A percentile compares a stretch with the other conserved stretches of the same genome.
Conservation (phyloP, 2,797 vertebrate species). For the Phrynocephalus guinanensis region DNA sequence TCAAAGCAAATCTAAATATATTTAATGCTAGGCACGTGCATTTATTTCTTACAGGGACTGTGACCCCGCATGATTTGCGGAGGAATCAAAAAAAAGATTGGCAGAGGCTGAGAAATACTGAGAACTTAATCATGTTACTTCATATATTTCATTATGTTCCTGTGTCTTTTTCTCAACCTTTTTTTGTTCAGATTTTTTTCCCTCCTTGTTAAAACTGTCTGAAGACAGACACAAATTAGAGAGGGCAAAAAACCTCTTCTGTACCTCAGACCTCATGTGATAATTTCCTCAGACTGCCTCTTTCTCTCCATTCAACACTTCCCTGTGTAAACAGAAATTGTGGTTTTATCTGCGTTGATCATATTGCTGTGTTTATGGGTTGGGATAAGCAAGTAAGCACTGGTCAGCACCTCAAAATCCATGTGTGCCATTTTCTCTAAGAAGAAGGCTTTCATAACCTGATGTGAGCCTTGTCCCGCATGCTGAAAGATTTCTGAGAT, state of each 20-base stretch:
- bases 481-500: too few relatives aligned
- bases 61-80: slow-evolving; percentile 12
- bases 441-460: not conserved
- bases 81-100: slow-evolving; percentile 20
- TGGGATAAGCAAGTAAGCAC: not conserved
- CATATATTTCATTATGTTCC: not conserved
- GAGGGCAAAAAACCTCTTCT: not conserved
- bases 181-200: too few relatives aligned
- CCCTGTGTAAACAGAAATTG: not conserved
- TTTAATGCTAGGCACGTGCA: slow-evolving; percentile 12
- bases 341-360: not conserved
- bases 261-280: not conserved
- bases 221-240: not conserved
- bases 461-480: not conserved
- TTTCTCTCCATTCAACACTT: not conserved
- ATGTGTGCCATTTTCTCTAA: not conserved
- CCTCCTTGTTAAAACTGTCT: not conserved
- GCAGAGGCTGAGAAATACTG: slow-evolving; percentile 1
- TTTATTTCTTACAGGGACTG: slow-evolving; percentile 16
- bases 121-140: not conserved
- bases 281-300: not conserved
- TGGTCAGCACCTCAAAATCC: not conserved
- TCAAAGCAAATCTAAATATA: not conserved
- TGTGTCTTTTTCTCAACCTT: not conserved
- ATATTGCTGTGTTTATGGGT: not conserved